Evolutionary conservation across 2,113 vertebrate genomes (phyloP), one percentile per base, ranked within the genome.

Genomic region (Melanostigma gelatinosum): DNA sequence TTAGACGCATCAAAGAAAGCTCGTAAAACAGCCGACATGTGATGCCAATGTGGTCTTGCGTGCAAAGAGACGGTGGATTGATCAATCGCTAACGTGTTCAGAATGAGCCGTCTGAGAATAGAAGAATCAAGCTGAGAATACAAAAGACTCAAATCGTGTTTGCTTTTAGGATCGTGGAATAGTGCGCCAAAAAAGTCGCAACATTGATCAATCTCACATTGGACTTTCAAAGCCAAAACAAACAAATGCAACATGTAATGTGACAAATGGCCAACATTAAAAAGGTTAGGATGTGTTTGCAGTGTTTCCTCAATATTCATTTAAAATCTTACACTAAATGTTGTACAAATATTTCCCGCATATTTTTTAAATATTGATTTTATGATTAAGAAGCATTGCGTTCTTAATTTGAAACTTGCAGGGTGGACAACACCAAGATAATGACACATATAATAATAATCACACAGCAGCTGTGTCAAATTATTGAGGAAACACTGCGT

Each of bases 141-240:
- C 22, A 58, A 12, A 65, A 24, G 18, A 2, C 32, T 54, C 2
- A 44, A 44, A 6, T 44, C 2, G 24, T 9, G 5, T 29, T 15
- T 65, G 6, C 3, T 70, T 62, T 68, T 34, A 55, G 12, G 32
- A 64, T 22, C 32, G 24, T 55, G 44, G 40, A 34, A 80, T 22
- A 54, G 38, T 24, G 2, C 20, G 2, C 32, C 32, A 18, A 24
- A 24, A 22, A 54, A 3, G 38, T 34, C 52, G 15, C 32, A 64
- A n/a, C 32, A 79, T 62, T 75, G 80, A 83, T 84, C 83, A 66
- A 90, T 80, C 52, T 80, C 60, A 82, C 72, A 77, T 44, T 68
- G 11, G 42, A 75, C 83, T 77, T 77, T 79, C 0, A 74, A 83
- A 83, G 50, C 67, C 22, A 60, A 72, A 67, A 67, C 64, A 79